These are phyloP conservation scores for Rhodophaea formosa DNA, from an alignment of 2,888 invertebrate genomes.

Conservation along the genomic window DNA sequence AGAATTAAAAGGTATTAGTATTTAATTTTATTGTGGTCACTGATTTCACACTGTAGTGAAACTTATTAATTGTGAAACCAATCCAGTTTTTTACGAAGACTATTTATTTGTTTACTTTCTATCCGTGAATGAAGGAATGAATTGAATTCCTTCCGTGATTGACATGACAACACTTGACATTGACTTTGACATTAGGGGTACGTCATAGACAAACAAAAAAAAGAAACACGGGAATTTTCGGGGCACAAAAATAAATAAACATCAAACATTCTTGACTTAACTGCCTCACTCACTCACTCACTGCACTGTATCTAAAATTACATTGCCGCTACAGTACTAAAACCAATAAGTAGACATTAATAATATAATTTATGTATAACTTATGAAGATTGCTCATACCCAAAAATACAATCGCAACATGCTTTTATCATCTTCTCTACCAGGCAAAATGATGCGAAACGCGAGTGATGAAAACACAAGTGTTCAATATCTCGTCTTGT, in stretches of 20 bases:
- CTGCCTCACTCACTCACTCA: background rate
- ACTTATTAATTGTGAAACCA: too few species aligned
- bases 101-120: too few species aligned
- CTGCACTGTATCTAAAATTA: background rate
- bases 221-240: background rate
- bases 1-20: background rate
- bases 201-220: background rate
- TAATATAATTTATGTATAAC: background rate
- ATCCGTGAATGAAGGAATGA: too few species aligned
- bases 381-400: conserved; percentile 53
- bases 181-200: conserved; percentile 3
- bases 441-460: conserved; percentile 13
- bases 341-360: background rate
- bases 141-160: too few species aligned
- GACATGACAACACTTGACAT: background rate
- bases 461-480: conserved; percentile 31
- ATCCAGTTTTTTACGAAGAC: too few species aligned
- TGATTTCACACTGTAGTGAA: too few species aligned
- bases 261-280: background rate
- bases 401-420: conserved; percentile 69
- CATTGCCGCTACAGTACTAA: background rate
- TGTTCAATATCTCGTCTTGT: conserved; percentile 29
- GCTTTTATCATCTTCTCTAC: conserved; percentile 63
- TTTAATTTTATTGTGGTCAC: too few species aligned
- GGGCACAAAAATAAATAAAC: background rate